Evolutionary conservation across 2,888 invertebrate genomes (phyloP), one percentile per base, ranked within the genome.

Genomic region (Sacculina carcini): DNA sequence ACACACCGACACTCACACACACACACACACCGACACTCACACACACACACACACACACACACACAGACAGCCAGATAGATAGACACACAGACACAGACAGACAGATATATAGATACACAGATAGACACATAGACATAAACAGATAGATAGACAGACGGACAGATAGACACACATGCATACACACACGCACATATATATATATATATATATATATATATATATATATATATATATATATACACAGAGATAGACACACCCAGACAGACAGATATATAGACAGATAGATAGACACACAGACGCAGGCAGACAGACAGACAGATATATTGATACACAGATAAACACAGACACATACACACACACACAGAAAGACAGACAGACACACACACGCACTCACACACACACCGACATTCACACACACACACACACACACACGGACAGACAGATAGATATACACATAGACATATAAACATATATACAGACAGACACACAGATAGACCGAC

Each of bases 181-280:
- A 12, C 31, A 9, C 31, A 6, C 7, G 31, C 12, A 42, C 23
- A 21, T 21, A 21, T 16, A 21, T 44, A 44, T 44, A 44, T 44
- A 44, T 44, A 44, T 44, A 44, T 42, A 44, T 16, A 44, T 44
- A 44, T 44, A 16, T 44, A 44, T 44, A 44, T 44, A 44, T 44
- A 44, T 44, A 44, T 26, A 44, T 44, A 44, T 44, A 44, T 44
- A 44, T 44, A 21, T 21, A 44, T 44, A 44, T 21, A 44, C n/a
- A 44, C 23, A 44, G 19, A 44, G 10, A 44, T 44, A 44, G 5
- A 36, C 19, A 36, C 19, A 6, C 5, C 16, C 19, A 6, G 16
- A 6, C 5, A 36, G n/a, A 36, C 19, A 36, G 5, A 36, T 36
- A 36, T 36, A 36, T 5, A 36, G n/a, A 36, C 19, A 36, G 5